Base-by-base conservation (phyloP, 1,140 invertebrate genomes). In the Spodoptera frugiperda region DNA sequence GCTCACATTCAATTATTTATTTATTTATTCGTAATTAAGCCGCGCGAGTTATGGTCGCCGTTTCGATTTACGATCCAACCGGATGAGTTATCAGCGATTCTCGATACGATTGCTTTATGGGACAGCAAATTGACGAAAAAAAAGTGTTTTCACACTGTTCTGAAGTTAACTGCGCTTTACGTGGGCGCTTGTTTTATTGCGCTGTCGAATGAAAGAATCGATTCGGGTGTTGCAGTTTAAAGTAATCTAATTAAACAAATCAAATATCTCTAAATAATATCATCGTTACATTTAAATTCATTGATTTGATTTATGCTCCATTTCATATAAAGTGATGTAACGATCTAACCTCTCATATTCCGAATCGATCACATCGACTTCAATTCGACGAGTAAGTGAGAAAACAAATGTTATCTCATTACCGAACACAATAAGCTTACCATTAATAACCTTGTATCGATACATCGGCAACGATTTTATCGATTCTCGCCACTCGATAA, bases 1-100 rank as follows among this genome's bases (percentile, higher is more conserved):
- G 88, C 87, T 92, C 88, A 91, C 89, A 90, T 93, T 93, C 92
- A 93, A 93, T 93, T 93, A 93, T 93, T 93, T 93, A 93, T 93
- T 93, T 93, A 93, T 93, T 93, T 93, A 93, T 93, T 91, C 91
- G 91, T 93, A 93, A 93, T 93, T 93, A 93, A 93, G 85, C 82
- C 79, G 84, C 87, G 84, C 85, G 88, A 93, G 90, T 93, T 93
- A 93, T 91, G 88, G 86, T 30, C 80, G 78, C 46, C 57, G 59
- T 54, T 73, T 63, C 84, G 87, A 93, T 92, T 93, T 93, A 93
- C 88, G 88, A 89, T 70, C 84, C 76, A 72, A 57, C 81, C 82
- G 81, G 88, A 88, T 88, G 86, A 89, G 83, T 87, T 93, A 93
- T 93, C 91, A 88, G 78, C 54, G 68, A 77, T 71, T 49, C 12